Percentiles rank a stretch among this genome's conserved stretches.
phyloP scores from a whole-genome alignment of 2,888 invertebrate genomes.

The Lasioglossum villosulum region DNA sequence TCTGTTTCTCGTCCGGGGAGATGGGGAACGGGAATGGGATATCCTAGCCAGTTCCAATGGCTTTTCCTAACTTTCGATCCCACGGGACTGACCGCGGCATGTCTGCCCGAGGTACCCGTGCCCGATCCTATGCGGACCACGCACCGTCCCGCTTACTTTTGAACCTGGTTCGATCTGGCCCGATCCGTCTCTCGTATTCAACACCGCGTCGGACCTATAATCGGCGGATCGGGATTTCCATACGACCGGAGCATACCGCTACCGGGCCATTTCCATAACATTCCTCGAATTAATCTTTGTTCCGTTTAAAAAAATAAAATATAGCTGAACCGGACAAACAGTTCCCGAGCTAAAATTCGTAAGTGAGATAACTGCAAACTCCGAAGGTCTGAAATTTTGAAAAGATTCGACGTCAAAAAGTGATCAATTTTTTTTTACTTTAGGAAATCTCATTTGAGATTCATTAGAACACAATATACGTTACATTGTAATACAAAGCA shows the following conservation, averaged over 20 bases:
- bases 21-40: constrained; percentile 64
- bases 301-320: too few species aligned
- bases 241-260: neutral
- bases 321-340: too few species aligned
- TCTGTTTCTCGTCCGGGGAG: constrained; percentile 56
- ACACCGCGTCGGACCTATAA: constrained; percentile 50
- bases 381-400: too few species aligned
- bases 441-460: too few species aligned
- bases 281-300: neutral
- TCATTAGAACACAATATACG: too few species aligned
- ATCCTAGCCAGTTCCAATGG: constrained; percentile 71
- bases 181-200: neutral
- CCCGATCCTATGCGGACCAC: constrained; percentile 45
- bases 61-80: constrained; percentile 76
- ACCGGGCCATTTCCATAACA: neutral
- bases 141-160: neutral
- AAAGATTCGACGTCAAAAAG: too few species aligned
- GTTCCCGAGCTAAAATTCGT: too few species aligned
- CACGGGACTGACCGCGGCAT: constrained; percentile 68
- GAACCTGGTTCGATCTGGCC: constrained; percentile 1
- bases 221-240: constrained; percentile 49
- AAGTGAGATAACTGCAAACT: too few species aligned
- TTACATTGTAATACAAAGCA: too few species aligned
- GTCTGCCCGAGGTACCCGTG: constrained; percentile 18
- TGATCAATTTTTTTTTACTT: too few species aligned